These are phyloP conservation scores for Eupithecia abbreviata DNA, from an alignment of 2,888 invertebrate species.

Conservation along the genomic window DNA sequence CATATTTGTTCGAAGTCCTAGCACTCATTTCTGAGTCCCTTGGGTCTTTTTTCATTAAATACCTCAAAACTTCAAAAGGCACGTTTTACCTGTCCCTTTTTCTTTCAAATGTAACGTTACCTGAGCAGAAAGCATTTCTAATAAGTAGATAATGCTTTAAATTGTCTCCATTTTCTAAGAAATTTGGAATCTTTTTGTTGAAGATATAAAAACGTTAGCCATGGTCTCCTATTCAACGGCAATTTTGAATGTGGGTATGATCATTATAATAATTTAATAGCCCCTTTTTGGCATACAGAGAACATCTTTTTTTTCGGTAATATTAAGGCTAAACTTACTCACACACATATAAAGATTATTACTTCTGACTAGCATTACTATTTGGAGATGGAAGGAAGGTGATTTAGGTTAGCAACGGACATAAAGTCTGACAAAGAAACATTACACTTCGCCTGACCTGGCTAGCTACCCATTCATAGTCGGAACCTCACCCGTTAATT, in stretches of 20 bases:
- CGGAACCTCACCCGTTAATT: constrained; percentile 40
- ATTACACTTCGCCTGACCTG: constrained; percentile 25
- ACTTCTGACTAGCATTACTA: not conserved
- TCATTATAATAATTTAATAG: constrained; percentile 1
- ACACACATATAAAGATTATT: not conserved
- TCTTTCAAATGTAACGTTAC: constrained; percentile 37
- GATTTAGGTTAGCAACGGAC: constrained; percentile 4
- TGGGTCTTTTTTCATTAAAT: constrained; percentile 36
- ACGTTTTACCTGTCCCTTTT: constrained; percentile 42
- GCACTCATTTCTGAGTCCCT: constrained; percentile 18
- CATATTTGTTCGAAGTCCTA: constrained; percentile 28
- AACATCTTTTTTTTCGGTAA: not conserved
- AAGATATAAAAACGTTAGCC: constrained; percentile 2
- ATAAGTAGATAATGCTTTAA: constrained; percentile 32
- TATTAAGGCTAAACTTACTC: not conserved
- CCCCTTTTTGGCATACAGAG: not conserved
- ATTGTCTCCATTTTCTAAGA: constrained; percentile 9
- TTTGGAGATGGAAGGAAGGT: not conserved
- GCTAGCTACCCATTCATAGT: constrained; percentile 35
- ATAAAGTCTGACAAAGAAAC: constrained; percentile 21
- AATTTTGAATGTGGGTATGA: not conserved
- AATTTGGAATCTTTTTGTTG: not conserved
- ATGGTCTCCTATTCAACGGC: constrained; percentile 6
- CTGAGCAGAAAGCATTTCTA: constrained; percentile 37
- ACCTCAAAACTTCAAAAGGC: constrained; percentile 39